Base-by-base conservation (phyloP, 2,888 invertebrate genomes). In the Platycheirus rosarum region DNA sequence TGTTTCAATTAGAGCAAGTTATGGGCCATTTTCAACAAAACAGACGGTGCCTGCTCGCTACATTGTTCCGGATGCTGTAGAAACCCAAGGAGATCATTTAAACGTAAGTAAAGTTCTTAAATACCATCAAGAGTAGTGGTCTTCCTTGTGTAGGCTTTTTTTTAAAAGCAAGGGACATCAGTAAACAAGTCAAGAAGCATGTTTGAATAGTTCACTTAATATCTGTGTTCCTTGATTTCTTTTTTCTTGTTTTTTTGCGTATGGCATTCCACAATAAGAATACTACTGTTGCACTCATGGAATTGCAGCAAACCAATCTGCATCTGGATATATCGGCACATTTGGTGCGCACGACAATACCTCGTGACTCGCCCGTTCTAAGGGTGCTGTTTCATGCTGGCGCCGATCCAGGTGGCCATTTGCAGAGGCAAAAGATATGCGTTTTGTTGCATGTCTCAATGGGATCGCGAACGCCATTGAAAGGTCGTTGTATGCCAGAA, bases 11-110 rank as follows among this genome's bases (percentile, higher is more conserved):
- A 93, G 97, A 77, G 97, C 97, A 55, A 96, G 95, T 42, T 97
- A 97, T 89, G 98, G 98, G 3, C 98, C 98, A 6, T 98, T 98
- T 91, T 97, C 97, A 86, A 97, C 97, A 66, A 97, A 97, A 88
- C 97, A 98, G 91, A 97, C 97, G 0, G 97, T 98, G 40, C 97
- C 97, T 40, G 96, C 97, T 1, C 93, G 91, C 53, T 97, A 96
- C 88, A 95, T 97, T 78, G 96, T 97, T 57, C 96, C 97, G 5
- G 97, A 97, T 90, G 94, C 95, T 0, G 90, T 95, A 79, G 95
- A 95, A 87, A 93, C 93, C 29, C 88, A 88, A 84, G 87, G 88
- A 49, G 90, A 90, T 74, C 89, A 89, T 79, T 85, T 89, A 60
- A 90, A 87, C 85, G 89, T 90, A 85, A 88, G 89, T 86, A 74